phyloP scores from a whole-genome alignment of 2,113 vertebrate species.

The Grallaria varia region DNA sequence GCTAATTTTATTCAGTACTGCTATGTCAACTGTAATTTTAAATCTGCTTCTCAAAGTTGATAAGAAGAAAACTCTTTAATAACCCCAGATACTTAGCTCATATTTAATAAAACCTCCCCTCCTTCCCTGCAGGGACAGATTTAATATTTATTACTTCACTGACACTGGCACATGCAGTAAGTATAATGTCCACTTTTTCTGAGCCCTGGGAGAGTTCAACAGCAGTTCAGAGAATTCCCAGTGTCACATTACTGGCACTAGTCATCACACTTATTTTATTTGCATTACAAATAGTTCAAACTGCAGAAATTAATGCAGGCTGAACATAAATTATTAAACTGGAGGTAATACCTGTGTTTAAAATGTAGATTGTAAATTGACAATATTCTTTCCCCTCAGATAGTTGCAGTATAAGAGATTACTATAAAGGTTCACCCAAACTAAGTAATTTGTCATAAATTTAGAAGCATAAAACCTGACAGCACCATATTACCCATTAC shows the following conservation, averaged over 20 bases:
- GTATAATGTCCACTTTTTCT: not conserved
- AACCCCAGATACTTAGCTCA: not conserved
- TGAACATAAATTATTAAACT: not conserved
- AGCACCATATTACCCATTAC: not conserved
- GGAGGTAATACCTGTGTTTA: not conserved
- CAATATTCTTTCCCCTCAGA: not conserved
- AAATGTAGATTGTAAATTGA: not conserved
- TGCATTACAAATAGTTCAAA: not conserved
- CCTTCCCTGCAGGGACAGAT: not conserved
- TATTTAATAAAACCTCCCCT: not conserved
- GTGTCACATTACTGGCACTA: not conserved
- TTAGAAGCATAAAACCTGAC: not conserved
- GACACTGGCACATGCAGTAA: not conserved
- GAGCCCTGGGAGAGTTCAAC: not conserved
- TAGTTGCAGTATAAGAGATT: not conserved
- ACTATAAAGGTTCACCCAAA: not conserved
- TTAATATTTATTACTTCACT: constrained; percentile 21
- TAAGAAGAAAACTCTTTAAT: constrained; percentile 1
- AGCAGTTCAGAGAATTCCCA: not conserved
- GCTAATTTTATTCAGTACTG: not conserved
- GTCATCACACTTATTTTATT: not conserved
- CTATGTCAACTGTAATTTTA: not conserved
- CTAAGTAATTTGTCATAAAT: not conserved
- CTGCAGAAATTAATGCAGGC: not conserved
- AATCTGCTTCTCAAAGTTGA: not conserved